These are phyloP conservation scores for Pangasianodon hypophthalmus DNA, from an alignment of 2,113 vertebrate genomes.

Conservation along the genomic window DNA sequence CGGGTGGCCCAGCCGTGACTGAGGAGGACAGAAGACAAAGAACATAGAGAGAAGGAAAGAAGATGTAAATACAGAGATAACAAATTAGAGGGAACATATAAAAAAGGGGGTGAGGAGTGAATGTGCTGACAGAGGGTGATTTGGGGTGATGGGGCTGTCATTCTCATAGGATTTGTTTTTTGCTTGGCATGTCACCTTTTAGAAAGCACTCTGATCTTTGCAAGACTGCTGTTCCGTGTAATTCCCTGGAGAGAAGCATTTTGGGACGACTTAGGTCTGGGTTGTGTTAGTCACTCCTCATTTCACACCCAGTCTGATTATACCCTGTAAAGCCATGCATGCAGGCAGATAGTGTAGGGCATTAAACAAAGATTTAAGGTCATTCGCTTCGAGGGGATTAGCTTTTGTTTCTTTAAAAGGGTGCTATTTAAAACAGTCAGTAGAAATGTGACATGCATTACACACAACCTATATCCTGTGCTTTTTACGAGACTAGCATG, in stretches of 20 bases:
- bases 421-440: constrained; percentile 32
- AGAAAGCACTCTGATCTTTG: constrained; percentile 51
- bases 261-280: constrained; percentile 54
- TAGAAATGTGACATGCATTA: constrained; percentile 32
- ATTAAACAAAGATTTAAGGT: constrained; percentile 40
- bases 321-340: constrained; percentile 26
- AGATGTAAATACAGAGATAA: neutral
- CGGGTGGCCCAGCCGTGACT: constrained; percentile 23
- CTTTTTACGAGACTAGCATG: constrained; percentile 19
- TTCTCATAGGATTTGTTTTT: constrained; percentile 16
- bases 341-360: constrained; percentile 19
- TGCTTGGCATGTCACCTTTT: constrained; percentile 50
- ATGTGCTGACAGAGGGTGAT: neutral
- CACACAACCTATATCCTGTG: neutral
- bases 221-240: constrained; percentile 55
- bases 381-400: constrained; percentile 24
- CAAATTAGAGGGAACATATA: neutral
- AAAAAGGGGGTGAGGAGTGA: neutral
- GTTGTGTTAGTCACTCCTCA: constrained; percentile 53
- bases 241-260: constrained; percentile 55
- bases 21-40: neutral
- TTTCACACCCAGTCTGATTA: constrained; percentile 40
- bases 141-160: constrained; percentile 1
- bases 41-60: neutral
- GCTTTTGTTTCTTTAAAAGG: constrained; percentile 43